Conservation (phyloP, 2,797 vertebrate species). For the Enteromius trimaculatus region DNA sequence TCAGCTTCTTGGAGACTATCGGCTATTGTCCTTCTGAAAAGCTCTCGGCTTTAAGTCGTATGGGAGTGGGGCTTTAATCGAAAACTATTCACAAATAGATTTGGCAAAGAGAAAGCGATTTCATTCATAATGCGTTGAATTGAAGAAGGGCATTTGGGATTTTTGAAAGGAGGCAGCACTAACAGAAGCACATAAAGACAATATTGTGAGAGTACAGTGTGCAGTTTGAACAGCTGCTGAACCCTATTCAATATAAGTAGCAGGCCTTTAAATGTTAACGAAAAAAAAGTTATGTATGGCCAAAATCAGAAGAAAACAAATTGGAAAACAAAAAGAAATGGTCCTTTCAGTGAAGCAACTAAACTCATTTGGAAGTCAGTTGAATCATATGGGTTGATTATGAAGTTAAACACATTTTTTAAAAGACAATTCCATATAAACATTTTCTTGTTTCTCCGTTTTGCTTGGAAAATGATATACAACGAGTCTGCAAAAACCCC, state of each 20-base stretch:
- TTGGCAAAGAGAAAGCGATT: conserved; percentile 30
- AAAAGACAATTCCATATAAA: not conserved
- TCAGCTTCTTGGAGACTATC: conserved; percentile 10
- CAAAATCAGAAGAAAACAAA: not conserved
- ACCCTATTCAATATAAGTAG: conserved; percentile 2
- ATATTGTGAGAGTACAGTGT: not conserved
- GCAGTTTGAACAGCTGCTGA: not conserved
- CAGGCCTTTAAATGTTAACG: not conserved
- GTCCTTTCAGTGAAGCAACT: too few relatives aligned
- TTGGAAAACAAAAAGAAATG: too few relatives aligned
- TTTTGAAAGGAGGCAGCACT: not conserved
- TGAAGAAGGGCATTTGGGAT: conserved; percentile 18
- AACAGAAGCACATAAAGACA: not conserved
- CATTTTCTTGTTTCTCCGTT: not conserved
- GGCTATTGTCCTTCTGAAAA: conserved; percentile 32
- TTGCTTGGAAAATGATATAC: not conserved
- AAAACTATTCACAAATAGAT: conserved; percentile 35
- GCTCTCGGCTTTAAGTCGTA: not conserved
- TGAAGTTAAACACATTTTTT: not conserved
- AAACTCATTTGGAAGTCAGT: not conserved
- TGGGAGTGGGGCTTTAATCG: conserved; percentile 20
- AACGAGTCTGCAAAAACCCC: not conserved
- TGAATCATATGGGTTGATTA: not conserved
- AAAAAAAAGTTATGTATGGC: not conserved
- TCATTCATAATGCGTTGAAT: conserved; percentile 35